These are phyloP conservation scores for Malurus alboscapulatus DNA, from an alignment of 2,113 vertebrate genomes.

Conservation along the genomic window DNA sequence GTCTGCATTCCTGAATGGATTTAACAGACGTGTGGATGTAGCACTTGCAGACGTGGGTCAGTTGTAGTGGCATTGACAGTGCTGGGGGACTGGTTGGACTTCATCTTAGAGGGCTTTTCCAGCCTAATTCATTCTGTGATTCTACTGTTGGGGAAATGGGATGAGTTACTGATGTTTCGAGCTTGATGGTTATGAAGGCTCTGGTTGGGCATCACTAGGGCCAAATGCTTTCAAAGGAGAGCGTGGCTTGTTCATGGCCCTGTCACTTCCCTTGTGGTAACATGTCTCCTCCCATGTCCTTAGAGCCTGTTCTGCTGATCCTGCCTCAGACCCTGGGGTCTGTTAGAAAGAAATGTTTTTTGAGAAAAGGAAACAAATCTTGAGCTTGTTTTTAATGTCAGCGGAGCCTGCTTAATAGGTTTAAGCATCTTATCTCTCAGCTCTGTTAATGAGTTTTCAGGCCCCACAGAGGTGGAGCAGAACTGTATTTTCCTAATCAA, in stretches of 20 bases:
- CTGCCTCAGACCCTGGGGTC: neutral
- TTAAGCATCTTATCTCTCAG: neutral
- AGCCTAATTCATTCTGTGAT: neutral
- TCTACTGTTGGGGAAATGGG: neutral
- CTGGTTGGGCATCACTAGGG: accelerated
- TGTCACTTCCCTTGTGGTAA: neutral
- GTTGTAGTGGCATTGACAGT: neutral
- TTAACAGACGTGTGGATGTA: neutral
- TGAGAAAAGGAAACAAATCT: neutral
- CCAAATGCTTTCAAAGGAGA: neutral
- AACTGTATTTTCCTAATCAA: neutral
- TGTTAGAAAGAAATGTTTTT: neutral
- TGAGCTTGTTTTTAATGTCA: neutral
- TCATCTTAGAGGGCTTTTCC: neutral
- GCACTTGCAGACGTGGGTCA: neutral
- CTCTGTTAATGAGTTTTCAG: slow-evolving; percentile 10
- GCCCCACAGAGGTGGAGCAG: slow-evolving; percentile 29
- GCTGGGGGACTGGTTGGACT: neutral
- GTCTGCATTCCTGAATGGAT: neutral
- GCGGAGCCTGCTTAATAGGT: neutral
- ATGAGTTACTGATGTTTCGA: neutral
- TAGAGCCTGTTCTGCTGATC: accelerated
- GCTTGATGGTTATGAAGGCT: neutral
- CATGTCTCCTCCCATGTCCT: neutral
- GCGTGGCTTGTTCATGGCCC: accelerated